Evolutionary conservation across 2,888 invertebrate species (phyloP).

Genomic region (Agonum fuliginosum): DNA sequence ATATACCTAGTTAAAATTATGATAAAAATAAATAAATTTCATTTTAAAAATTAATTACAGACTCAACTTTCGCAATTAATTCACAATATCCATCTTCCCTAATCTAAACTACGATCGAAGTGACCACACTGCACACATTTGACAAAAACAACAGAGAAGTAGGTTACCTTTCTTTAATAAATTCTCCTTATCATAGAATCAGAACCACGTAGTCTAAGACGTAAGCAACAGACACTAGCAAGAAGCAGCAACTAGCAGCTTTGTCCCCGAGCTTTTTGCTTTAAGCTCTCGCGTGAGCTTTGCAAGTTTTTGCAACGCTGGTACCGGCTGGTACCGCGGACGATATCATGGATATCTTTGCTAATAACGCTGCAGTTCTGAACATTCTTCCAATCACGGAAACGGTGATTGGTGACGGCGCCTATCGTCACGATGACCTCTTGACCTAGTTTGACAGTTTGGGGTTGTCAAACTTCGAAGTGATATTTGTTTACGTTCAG

Average conservation of each 20-base stretch:
- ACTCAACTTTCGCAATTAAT: constrained; percentile 4
- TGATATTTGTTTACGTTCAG: background rate
- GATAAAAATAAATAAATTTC: no score
- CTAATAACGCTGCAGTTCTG: constrained; percentile 34
- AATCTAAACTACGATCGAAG: background rate
- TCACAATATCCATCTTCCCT: background rate
- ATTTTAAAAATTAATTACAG: background rate
- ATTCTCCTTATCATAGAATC: constrained; percentile 25
- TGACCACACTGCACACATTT: background rate
- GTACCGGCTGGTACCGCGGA: constrained; percentile 37
- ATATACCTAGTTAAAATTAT: background rate
- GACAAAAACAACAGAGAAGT: constrained; percentile 8
- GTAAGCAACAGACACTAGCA: constrained; percentile 25
- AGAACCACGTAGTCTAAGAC: background rate
- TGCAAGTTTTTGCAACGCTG: constrained; percentile 38
- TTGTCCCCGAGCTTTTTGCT: background rate
- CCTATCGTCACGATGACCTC: constrained; percentile 64
- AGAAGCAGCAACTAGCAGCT: background rate
- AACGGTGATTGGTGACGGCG: constrained; percentile 62
- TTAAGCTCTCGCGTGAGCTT: constrained; percentile 26
- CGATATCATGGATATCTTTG: constrained; percentile 30
- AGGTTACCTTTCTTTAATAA: constrained; percentile 37
- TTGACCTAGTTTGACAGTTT: constrained; percentile 62
- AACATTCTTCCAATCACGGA: constrained; percentile 57
- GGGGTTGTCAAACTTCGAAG: constrained; percentile 39